A percentile compares a stretch with the other conserved stretches of the same genome.
Conservation (phyloP, 2,113 vertebrate species). For the Cariama cristata region DNA sequence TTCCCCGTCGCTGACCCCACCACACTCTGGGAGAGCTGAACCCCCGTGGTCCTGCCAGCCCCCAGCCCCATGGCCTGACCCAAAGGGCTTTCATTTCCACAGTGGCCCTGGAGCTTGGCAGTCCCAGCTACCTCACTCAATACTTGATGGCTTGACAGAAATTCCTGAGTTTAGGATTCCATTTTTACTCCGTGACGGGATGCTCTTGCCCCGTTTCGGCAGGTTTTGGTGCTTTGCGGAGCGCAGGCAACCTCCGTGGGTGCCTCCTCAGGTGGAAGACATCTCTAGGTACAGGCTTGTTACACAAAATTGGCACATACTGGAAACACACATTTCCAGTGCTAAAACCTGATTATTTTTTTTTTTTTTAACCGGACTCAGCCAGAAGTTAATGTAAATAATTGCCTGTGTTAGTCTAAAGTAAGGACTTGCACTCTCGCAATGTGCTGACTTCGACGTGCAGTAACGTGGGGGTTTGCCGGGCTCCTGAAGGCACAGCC, state of each 20-base stretch:
- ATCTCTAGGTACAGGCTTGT: background rate
- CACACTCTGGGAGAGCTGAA: background rate
- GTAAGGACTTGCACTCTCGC: background rate
- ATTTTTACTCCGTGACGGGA: background rate
- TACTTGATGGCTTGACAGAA: no score
- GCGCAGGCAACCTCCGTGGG: accelerated
- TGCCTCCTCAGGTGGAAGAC: accelerated
- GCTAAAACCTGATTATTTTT: background rate
- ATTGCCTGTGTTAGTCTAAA: background rate
- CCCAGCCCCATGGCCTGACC: background rate
- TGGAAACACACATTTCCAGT: background rate
- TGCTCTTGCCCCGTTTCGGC: background rate
- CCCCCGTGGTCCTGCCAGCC: background rate
- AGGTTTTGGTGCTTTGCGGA: background rate
- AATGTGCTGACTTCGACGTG: background rate
- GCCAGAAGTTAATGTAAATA: background rate
- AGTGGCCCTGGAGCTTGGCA: background rate
- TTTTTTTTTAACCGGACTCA: background rate
- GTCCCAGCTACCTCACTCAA: background rate
- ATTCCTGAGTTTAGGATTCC: background rate
- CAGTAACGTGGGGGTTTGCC: accelerated
- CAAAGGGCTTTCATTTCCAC: background rate
- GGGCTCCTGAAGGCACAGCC: background rate
- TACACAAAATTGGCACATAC: background rate
- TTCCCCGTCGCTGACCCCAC: accelerated